These are phyloP conservation scores for Xestia sexstrigata DNA, from an alignment of 2,888 invertebrate species.

Conservation along the genomic window DNA sequence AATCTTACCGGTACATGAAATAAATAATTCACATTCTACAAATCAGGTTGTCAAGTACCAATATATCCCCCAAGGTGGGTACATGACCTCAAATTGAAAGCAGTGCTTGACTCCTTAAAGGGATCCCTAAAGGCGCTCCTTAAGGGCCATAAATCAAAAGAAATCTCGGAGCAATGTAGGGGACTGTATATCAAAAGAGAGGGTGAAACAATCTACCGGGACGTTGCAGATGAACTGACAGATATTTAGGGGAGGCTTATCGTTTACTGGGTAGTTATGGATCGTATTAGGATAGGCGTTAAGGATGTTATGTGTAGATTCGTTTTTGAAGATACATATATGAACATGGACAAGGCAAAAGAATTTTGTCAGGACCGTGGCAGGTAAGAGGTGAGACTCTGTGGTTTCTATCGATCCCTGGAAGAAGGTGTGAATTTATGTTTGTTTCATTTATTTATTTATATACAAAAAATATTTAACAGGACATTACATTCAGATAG, in stretches of 20 bases:
- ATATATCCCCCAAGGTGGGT: conserved; percentile 55
- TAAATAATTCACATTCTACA: conserved; percentile 61
- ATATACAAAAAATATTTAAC: no score
- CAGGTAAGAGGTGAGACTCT: no score
- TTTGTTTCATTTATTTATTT: no score
- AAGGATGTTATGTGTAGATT: neutral
- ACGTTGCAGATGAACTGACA: conserved; percentile 15
- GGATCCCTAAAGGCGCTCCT: conserved; percentile 41
- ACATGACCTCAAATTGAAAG: conserved; percentile 41
- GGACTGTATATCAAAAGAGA: conserved; percentile 50
- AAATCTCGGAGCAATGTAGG: conserved; percentile 52
- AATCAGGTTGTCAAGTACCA: conserved; percentile 52
- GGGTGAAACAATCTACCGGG: conserved; percentile 47
- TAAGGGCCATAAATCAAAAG: conserved; percentile 60
- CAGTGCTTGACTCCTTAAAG: conserved; percentile 56
- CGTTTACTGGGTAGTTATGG: neutral
- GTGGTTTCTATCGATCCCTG: no score
- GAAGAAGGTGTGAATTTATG: no score
- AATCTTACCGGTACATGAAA: conserved; percentile 28
- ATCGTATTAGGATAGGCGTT: conserved; percentile 4
- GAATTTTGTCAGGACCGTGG: no score
- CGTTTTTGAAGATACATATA: neutral
- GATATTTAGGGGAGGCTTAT: conserved; percentile 34
- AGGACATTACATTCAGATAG: no score
- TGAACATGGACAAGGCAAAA: no score